Evolutionary conservation across 2,888 invertebrate genomes (phyloP).

Genomic region (Papilio elwesi): DNA sequence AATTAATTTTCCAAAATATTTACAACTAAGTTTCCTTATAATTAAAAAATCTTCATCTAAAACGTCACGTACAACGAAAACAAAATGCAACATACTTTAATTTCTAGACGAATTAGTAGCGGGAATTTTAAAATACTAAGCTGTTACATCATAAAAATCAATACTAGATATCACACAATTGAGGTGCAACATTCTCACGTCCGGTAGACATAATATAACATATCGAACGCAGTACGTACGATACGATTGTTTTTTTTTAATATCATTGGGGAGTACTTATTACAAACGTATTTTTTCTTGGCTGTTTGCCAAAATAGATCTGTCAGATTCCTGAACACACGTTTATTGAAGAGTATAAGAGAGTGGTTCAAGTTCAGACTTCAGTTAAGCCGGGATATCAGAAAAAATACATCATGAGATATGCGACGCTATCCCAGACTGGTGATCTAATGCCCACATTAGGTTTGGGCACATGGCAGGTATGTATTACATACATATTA

Average conservation of each 20-base stretch:
- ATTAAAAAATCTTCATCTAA: neutral
- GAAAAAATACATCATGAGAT: conserved; percentile 71
- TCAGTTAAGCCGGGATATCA: conserved; percentile 52
- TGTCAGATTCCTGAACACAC: conserved; percentile 58
- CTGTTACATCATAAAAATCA: conserved; percentile 58
- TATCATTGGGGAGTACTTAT: conserved; percentile 36
- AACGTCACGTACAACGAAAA: neutral
- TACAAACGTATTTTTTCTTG: conserved; percentile 50
- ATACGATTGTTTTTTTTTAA: conserved; percentile 16
- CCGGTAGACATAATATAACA: conserved; percentile 18
- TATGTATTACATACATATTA: conserved; percentile 51
- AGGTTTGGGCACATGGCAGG: conserved; percentile 90
- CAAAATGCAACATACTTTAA: neutral
- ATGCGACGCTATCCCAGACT: conserved; percentile 73
- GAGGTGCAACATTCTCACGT: conserved; percentile 18
- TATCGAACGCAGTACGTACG: conserved; percentile 27
- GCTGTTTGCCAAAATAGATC: conserved; percentile 63
- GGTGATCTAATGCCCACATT: conserved; percentile 87
- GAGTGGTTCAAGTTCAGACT: conserved; percentile 51
- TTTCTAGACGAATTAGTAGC: conserved; percentile 43
- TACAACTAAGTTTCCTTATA: neutral
- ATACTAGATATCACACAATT: conserved; percentile 44
- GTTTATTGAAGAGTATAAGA: conserved; percentile 52
- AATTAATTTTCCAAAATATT: too few relatives aligned
- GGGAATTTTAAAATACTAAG: conserved; percentile 56